Evolutionary conservation across 2,797 vertebrate genomes (phyloP).

Genomic region (Acanthornis magna): DNA sequence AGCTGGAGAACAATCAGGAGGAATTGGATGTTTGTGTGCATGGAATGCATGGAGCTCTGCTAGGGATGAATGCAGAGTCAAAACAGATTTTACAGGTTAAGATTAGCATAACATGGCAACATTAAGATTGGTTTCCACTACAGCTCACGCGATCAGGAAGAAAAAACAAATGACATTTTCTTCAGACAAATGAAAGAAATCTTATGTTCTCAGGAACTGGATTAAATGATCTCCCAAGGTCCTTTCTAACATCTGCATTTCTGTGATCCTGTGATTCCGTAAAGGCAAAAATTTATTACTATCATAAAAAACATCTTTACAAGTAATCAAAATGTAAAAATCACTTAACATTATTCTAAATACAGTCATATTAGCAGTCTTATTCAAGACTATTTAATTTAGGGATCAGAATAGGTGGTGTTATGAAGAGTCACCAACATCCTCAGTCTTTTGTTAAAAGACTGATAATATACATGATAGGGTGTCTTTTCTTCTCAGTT

Average conservation of each 20-base stretch:
- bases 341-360: neutral
- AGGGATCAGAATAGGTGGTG: neutral
- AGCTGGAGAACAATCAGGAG: neutral
- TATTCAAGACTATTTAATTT: neutral
- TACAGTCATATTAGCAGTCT: neutral
- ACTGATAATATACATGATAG: neutral
- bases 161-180: neutral
- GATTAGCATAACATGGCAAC: rapidly evolving
- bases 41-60: neutral
- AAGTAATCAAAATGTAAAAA: neutral
- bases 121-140: neutral
- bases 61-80: neutral
- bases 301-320: neutral
- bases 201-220: neutral
- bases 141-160: neutral
- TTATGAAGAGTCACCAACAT: neutral
- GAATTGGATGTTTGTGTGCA: neutral
- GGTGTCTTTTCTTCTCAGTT: neutral
- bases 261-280: neutral
- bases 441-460: neutral
- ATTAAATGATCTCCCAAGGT: neutral
- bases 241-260: neutral
- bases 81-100: neutral
- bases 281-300: neutral
- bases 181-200: neutral